phyloP scores from a whole-genome alignment of 1,140 invertebrate species.

The Lepidostoma basale region DNA sequence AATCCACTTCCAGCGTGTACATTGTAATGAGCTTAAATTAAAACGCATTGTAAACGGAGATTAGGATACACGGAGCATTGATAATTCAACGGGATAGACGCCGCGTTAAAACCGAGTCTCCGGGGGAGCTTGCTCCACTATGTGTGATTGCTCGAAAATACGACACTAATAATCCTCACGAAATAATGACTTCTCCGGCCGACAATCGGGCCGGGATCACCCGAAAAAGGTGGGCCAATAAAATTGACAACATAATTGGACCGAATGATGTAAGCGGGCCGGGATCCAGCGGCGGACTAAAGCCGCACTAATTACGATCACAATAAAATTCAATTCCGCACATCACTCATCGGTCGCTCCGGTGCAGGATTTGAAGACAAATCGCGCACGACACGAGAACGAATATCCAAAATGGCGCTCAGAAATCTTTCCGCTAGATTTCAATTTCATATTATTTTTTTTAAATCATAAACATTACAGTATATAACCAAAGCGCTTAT shows the following conservation, averaged over 20 bases:
- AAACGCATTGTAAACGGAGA: too few species aligned
- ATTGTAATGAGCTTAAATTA: too few species aligned
- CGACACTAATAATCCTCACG: neutral
- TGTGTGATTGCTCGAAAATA: neutral
- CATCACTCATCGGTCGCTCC: constrained; percentile 21
- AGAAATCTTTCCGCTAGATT: neutral
- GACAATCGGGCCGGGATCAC: constrained; percentile 14
- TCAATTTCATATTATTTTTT: too few species aligned
- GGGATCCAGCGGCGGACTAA: constrained; percentile 19
- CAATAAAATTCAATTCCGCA: constrained; percentile 40
- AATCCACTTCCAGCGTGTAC: too few species aligned
- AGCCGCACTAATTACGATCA: constrained; percentile 37
- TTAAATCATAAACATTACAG: too few species aligned
- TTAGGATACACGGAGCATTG: too few species aligned
- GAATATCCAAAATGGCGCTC: neutral
- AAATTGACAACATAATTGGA: constrained; percentile 21
- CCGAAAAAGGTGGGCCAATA: constrained; percentile 17
- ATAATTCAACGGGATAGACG: too few species aligned
- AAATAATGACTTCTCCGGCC: neutral
- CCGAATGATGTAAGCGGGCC: constrained; percentile 16
- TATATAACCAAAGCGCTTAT: too few species aligned
- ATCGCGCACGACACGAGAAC: neutral
- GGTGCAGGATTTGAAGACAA: neutral
- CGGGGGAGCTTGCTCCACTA: too few species aligned
- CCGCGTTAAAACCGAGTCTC: too few species aligned